These are phyloP conservation scores for Cliona cf. orientalis DNA, from an alignment of 37 sponge, comb jelly and placozoan species.

Conservation along the genomic window DNA sequence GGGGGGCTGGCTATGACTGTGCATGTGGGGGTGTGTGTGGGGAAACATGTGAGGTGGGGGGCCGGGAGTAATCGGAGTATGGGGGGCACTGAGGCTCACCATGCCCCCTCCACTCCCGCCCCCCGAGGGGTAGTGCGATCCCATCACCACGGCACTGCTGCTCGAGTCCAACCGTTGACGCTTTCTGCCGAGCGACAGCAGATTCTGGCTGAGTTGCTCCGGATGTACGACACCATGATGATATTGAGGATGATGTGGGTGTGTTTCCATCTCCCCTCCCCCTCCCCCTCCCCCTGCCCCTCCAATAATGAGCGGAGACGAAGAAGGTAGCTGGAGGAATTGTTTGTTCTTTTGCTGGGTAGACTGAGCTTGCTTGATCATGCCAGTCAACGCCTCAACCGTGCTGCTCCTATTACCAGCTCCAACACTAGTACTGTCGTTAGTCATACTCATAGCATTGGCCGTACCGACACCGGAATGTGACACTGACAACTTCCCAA, in stretches of 20 bases:
- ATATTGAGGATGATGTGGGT: too few relatives aligned
- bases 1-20: constrained; percentile 16
- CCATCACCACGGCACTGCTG: not conserved
- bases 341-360: not conserved
- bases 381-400: not conserved
- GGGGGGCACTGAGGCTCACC: not conserved
- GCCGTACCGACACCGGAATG: not conserved
- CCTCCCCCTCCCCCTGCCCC: too few relatives aligned
- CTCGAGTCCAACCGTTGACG: not conserved
- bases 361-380: not conserved
- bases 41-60: not conserved
- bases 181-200: not conserved
- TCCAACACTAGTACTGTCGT: too few relatives aligned
- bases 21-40: not conserved
- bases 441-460: not conserved
- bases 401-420: not conserved
- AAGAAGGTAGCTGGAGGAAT: not conserved
- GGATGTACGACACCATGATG: not conserved
- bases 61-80: constrained; percentile 9
- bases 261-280: too few relatives aligned
- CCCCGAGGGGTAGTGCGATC: not conserved
- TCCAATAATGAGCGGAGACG: too few relatives aligned
- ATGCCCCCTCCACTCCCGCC: not conserved
- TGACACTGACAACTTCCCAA: not conserved
- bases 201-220: not conserved